These are phyloP conservation scores for Ostrea edulis DNA, from an alignment of 1,140 invertebrate species.

Conservation along the genomic window DNA sequence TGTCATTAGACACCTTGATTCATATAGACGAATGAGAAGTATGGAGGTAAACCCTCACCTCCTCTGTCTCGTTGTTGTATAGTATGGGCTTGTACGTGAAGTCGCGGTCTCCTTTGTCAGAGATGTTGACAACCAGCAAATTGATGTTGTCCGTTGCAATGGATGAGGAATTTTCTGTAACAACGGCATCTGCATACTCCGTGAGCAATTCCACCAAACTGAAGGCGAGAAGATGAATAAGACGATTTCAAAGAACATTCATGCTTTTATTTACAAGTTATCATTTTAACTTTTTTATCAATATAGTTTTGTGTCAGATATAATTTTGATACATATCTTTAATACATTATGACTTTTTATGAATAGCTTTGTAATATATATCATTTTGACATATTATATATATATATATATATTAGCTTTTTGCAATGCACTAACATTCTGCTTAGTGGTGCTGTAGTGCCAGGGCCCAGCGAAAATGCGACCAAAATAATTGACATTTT, in stretches of 20 bases:
- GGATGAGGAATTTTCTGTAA: constrained; percentile 48
- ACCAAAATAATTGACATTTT: too few species aligned
- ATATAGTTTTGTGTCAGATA: too few species aligned
- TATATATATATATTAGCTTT: too few species aligned
- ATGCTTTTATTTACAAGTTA: background rate
- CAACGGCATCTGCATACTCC: constrained; percentile 59
- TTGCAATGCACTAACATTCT: too few species aligned
- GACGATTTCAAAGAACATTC: background rate
- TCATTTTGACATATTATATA: background rate
- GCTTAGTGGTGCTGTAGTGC: too few species aligned
- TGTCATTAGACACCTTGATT: too few species aligned
- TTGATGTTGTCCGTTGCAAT: constrained; percentile 66
- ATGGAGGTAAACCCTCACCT: background rate
- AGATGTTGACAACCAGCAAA: constrained; percentile 59
- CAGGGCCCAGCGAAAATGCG: too few species aligned
- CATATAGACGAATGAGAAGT: too few species aligned
- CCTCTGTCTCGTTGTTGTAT: background rate
- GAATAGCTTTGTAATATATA: background rate
- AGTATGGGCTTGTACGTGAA: constrained; percentile 17
- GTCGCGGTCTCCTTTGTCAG: background rate
- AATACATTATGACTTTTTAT: background rate
- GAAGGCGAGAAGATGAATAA: constrained; percentile 9
- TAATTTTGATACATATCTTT: too few species aligned
- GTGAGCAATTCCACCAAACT: constrained; percentile 61
- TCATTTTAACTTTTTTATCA: background rate